These are phyloP conservation scores for Erannis defoliaria DNA, from an alignment of 2,888 invertebrate species.

Conservation along the genomic window DNA sequence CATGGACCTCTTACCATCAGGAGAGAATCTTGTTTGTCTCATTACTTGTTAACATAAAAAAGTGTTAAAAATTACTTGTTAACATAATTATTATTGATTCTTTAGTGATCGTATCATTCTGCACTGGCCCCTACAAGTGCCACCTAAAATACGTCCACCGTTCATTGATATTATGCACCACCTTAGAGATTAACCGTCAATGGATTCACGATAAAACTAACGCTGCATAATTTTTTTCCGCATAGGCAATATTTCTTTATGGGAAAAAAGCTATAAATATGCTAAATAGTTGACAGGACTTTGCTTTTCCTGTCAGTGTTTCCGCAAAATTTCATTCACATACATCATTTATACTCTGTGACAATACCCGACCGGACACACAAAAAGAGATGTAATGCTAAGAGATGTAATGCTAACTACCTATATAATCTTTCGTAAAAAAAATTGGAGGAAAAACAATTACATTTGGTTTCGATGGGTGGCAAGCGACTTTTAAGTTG, in stretches of 20 bases:
- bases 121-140: neutral
- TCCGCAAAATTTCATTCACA: constrained; percentile 20
- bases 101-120: neutral
- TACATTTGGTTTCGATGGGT: no score
- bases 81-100: no score
- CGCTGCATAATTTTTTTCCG: constrained; percentile 36
- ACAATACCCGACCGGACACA: no score
- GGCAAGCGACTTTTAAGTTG: no score
- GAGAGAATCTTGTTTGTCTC: no score
- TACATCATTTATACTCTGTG: neutral
- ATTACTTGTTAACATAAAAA: no score
- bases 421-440: no score
- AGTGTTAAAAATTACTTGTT: no score
- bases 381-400: no score
- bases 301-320: constrained; percentile 28
- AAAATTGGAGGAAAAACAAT: no score
- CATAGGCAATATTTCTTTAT: constrained; percentile 27
- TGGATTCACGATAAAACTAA: constrained; percentile 43
- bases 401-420: no score
- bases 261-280: constrained; percentile 38
- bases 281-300: constrained; percentile 27
- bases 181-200: constrained; percentile 43
- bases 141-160: constrained; percentile 16
- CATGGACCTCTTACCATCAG: no score
- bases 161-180: constrained; percentile 32